Conservation (phyloP, 2,113 vertebrate species). For the Rhea pennata region DNA sequence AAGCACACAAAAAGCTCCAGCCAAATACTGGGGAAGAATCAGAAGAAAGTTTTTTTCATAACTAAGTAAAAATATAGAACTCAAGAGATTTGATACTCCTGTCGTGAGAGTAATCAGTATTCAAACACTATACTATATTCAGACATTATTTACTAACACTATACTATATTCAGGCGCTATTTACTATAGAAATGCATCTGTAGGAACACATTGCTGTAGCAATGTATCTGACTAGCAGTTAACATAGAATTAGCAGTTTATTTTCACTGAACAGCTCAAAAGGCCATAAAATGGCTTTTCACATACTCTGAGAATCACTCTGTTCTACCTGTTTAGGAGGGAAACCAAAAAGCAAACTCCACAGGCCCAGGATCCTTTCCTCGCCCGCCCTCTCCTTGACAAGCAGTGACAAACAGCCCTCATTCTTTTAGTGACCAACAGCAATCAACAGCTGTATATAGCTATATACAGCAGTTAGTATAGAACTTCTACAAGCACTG, state of each 20-base stretch:
- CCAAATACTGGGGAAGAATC: neutral
- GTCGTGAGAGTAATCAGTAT: neutral
- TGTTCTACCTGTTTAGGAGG: neutral
- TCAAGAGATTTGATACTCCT: neutral
- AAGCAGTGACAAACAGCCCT: too few relatives aligned
- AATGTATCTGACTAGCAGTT: neutral
- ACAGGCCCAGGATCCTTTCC: neutral
- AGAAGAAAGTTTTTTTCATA: neutral
- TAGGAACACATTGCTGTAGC: neutral
- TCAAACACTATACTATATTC: neutral
- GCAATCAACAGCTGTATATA: too few relatives aligned
- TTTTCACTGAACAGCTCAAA: neutral
- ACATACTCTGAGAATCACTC: neutral
- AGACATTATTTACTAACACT: neutral
- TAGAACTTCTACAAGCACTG: fast-evolving
- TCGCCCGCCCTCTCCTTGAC: neutral
- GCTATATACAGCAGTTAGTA: too few relatives aligned
- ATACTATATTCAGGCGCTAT: too few relatives aligned
- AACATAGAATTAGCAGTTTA: neutral
- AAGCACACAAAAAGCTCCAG: neutral
- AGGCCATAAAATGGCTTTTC: neutral
- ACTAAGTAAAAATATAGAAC: neutral
- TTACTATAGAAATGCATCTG: neutral
- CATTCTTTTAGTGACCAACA: neutral
- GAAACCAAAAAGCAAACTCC: neutral